These are phyloP conservation scores for Epinephelus coioides DNA, from an alignment of 2,797 vertebrate species.

Conservation along the genomic window DNA sequence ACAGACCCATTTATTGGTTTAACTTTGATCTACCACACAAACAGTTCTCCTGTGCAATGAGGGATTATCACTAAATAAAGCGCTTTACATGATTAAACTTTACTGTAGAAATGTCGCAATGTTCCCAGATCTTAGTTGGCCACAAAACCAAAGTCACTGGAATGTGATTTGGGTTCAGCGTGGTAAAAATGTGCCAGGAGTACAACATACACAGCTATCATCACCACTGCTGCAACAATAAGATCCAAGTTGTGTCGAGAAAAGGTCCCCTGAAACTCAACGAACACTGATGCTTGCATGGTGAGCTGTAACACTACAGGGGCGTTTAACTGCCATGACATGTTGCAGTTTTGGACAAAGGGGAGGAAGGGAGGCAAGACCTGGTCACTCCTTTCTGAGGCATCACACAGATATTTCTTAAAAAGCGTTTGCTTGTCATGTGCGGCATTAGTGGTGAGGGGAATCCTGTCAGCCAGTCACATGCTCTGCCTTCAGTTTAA, in stretches of 20 bases:
- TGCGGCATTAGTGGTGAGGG: neutral
- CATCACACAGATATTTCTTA: neutral
- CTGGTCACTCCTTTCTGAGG: neutral
- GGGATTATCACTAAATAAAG: no score
- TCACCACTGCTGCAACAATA: neutral
- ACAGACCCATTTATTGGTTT: neutral
- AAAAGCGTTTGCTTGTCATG: neutral
- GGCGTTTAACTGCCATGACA: neutral
- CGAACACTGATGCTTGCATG: neutral
- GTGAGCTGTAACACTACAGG: neutral
- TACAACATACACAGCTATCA: no score
- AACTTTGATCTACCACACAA: no score
- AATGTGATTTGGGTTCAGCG: neutral
- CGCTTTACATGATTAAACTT: no score
- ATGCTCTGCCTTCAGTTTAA: slow-evolving; percentile 29
- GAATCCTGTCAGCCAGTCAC: slow-evolving; percentile 35
- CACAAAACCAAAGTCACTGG: neutral
- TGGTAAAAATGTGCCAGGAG: neutral
- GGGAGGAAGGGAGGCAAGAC: no score
- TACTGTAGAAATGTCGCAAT: neutral
- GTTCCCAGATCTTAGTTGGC: neutral
- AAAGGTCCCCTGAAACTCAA: neutral
- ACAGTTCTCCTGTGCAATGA: no score
- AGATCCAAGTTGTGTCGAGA: neutral
- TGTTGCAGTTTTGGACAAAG: no score